These are phyloP conservation scores for Drosophila rhopaloa DNA, from an alignment of 1,140 invertebrate species.

Conservation along the genomic window DNA sequence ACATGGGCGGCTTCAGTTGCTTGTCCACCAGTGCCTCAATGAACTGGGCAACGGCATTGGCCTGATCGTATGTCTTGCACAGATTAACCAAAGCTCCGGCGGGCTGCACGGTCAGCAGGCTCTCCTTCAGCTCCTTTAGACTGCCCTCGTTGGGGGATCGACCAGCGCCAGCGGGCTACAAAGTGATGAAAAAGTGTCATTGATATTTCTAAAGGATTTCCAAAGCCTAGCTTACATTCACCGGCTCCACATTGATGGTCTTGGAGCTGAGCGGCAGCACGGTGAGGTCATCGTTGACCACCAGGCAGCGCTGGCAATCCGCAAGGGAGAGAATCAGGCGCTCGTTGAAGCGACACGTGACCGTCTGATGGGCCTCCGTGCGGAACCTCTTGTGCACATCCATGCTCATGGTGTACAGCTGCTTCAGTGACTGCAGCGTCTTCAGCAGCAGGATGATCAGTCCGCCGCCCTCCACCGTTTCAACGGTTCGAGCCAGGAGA, in stretches of 20 bases:
- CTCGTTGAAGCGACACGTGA: conserved; percentile 98
- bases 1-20: conserved; percentile 92
- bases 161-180: conserved; percentile 49
- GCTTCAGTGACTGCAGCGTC: conserved; percentile 94
- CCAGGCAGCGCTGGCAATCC: conserved; percentile 94
- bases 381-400: conserved; percentile 98
- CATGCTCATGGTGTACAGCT: conserved; percentile 98
- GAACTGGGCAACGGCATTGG: conserved; percentile 96
- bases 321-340: conserved; percentile 96
- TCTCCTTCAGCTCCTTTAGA: conserved; percentile 90
- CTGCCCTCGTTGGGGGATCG: conserved; percentile 86
- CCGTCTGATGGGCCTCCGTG: conserved; percentile 96
- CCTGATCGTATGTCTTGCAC: conserved; percentile 98
- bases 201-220: background rate
- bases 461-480: conserved; percentile 99
- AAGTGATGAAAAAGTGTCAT: background rate
- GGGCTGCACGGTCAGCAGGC: conserved; percentile 93
- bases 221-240: conserved; percentile 85
- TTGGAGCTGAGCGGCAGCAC: conserved; percentile 97
- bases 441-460: conserved; percentile 95
- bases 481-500: conserved; percentile 97
- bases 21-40: conserved; percentile 98
- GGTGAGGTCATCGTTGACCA: conserved; percentile 97
- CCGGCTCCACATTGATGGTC: conserved; percentile 91
- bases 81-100: conserved; percentile 95